Evolutionary conservation across 2,888 invertebrate species (phyloP), one percentile per base, ranked within the genome.

Genomic region (Drosophila meridiana): DNA sequence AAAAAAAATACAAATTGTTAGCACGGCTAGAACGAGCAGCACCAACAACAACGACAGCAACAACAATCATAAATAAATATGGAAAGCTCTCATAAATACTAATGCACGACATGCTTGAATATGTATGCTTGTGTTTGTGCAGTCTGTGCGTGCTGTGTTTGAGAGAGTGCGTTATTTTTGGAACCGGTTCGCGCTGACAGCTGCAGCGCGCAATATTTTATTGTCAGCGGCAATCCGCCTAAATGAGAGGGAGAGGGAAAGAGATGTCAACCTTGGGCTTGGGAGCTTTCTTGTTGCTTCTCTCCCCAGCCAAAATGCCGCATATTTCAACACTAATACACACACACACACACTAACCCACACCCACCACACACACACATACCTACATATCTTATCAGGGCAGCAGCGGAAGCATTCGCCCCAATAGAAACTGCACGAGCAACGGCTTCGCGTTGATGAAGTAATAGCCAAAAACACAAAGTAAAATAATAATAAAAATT

Each of bases 121-220:
- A 45, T 52, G 26, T 43, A 32, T 42, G 13, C 9, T 45, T n/a
- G 4, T 36, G 13, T 53, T 52, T 45, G 55, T 43, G 30, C 55
- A 63, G 47, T 61, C 42, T 40, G 42, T 52, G 43, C 52, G 55
- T 56, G 62, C 43, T 45, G 20, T 48, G 43, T 78, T 47, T 70
- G 59, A 47, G 36, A 63, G 48, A 64, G 43, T 65, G 59, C 59
- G 64, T 69, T 87, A 83, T 85, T 85, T 87, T 85, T 64, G 77
- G 83, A 87, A 87, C 87, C 85, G 72, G 87, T 84, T 80, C 53
- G 58, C 55, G 45, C 38, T 64, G 87, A 74, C 82, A 87, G 87
- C 85, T 83, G 83, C 83, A 83, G 69, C 42, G 47, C 57, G 68
- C 64, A 77, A 59, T 77, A 53, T 64, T 60, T 79, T 66, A 70